Conservation (phyloP, 2,888 invertebrate species). For the Escarpia spicata region DNA sequence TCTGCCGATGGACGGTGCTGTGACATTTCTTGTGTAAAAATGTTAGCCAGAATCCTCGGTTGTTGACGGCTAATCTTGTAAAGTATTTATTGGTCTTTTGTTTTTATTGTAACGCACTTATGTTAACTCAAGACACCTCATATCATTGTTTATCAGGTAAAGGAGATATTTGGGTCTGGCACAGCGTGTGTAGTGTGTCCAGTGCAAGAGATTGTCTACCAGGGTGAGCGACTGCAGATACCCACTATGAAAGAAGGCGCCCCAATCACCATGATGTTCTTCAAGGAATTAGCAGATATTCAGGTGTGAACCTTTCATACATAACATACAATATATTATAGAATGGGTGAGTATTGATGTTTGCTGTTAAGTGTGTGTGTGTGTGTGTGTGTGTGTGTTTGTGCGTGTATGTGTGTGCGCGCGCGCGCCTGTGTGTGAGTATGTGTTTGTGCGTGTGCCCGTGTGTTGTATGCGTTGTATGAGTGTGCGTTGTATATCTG, state of each 20-base stretch:
- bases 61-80: too few species aligned
- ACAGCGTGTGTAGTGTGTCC: conserved; percentile 96
- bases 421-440: background rate
- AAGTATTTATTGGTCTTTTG: background rate
- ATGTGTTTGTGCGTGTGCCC: background rate
- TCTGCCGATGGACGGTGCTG: background rate
- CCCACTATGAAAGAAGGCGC: conserved; percentile 73
- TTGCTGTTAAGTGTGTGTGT: background rate
- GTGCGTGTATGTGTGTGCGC: too few species aligned
- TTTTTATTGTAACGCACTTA: background rate
- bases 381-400: background rate
- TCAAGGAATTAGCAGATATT: conserved; percentile 83
- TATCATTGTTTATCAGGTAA: conserved; percentile 73
- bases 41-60: too few species aligned
- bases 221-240: conserved; percentile 68
- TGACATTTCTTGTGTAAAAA: background rate
- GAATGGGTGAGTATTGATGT: background rate
- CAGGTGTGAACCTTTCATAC: conserved; percentile 68
- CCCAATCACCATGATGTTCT: conserved; percentile 76
- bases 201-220: conserved; percentile 84
- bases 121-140: background rate
- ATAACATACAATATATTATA: background rate
- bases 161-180: conserved; percentile 97
- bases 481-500: background rate
- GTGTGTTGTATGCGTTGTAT: too few species aligned